A percentile compares a stretch with the other conserved stretches of the same genome.
Conservation (phyloP, 1,140 invertebrate species). For the Hyles euphorbiae region DNA sequence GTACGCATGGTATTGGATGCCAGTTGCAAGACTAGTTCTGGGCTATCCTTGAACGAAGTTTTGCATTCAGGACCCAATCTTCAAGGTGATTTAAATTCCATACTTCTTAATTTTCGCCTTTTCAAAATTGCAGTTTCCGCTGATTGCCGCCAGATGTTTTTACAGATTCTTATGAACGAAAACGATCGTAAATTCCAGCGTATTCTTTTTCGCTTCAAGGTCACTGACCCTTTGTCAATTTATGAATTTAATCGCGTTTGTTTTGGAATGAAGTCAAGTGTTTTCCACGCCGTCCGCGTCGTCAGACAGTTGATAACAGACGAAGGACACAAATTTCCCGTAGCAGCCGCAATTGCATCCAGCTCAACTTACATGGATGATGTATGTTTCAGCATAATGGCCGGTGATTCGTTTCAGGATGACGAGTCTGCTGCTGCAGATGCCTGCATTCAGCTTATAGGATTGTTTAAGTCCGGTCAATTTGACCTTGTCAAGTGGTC, state of each 20-base stretch:
- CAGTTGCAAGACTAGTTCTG: slow-evolving; percentile 20
- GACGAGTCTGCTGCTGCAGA: neutral
- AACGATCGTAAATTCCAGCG: slow-evolving; percentile 13
- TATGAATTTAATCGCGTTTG: slow-evolving; percentile 16
- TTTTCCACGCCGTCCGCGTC: neutral
- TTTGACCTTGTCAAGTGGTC: slow-evolving; percentile 20
- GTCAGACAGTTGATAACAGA: neutral
- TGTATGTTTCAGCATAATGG: too few species aligned
- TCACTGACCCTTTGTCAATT: slow-evolving; percentile 6
- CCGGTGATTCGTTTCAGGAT: neutral
- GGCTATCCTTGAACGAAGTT: slow-evolving; percentile 26
- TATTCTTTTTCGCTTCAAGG: slow-evolving; percentile 11
- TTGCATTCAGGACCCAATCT: slow-evolving; percentile 27
- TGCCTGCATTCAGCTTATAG: slow-evolving; percentile 10
- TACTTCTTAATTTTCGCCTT: slow-evolving; percentile 18
- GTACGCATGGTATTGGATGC: slow-evolving; percentile 28
- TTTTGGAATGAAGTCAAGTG: neutral
- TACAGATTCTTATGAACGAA: slow-evolving; percentile 15
- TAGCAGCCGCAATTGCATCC: neutral
- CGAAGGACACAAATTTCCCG: neutral
- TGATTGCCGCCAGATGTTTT: slow-evolving; percentile 18
- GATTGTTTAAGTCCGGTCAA: slow-evolving; percentile 12
- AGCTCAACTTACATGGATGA: too few species aligned
- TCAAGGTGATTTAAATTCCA: slow-evolving; percentile 11
- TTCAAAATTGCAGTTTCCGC: slow-evolving; percentile 13